Evolutionary conservation across 2,113 vertebrate genomes (phyloP), one percentile per base, ranked within the genome.

Genomic region (Sciurus niger): DNA sequence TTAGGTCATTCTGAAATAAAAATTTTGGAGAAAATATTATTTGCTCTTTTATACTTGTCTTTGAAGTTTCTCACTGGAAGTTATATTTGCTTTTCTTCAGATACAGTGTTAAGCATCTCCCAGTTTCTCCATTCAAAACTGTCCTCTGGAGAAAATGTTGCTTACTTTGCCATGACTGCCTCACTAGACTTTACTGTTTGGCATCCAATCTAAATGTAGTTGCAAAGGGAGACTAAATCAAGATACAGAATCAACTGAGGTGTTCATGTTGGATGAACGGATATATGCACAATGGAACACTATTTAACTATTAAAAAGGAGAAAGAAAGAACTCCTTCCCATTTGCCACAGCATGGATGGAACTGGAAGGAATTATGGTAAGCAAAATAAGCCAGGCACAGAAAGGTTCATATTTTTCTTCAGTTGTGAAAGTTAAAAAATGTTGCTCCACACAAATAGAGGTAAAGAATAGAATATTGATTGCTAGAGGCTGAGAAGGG

Each of bases 1-100:
- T 96, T 93, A 79, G 20, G 0, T 72, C 90, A 94, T 22, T 55
- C 28, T 93, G 30, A 94, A 20, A 13, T 95, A 24, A 78, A 76
- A 3, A 67, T 89, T 63, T 88, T 28, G 22, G 78, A 5, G 32
- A 80, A 95, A 94, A 93, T 0, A 3, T 55, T 63, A 28, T 34
- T 77, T 74, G 70, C 91, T 93, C 5, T 43, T 90, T 8, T 84
- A 32, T 17, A 80, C 20, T 16, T 89, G 2, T 1, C 80, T 1
- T 82, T 96, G 43, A n/a, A 95, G 43, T 20, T 43, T 58, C 73
- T 37, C 18, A 79, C 9, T 90, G 65, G 43, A 73, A 24, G 65
- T 46, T 82, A 16, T 24, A 51, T 73, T 80, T 85, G 8, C 25
- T 72, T 85, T 13, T 28, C 28, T 22, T n/a, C 25, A 28, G 68